Percentiles rank a stretch among this genome's conserved stretches.
Evolutionary conservation across 2,888 invertebrate species (phyloP).

Genomic region (Parascotia fuliginaria): DNA sequence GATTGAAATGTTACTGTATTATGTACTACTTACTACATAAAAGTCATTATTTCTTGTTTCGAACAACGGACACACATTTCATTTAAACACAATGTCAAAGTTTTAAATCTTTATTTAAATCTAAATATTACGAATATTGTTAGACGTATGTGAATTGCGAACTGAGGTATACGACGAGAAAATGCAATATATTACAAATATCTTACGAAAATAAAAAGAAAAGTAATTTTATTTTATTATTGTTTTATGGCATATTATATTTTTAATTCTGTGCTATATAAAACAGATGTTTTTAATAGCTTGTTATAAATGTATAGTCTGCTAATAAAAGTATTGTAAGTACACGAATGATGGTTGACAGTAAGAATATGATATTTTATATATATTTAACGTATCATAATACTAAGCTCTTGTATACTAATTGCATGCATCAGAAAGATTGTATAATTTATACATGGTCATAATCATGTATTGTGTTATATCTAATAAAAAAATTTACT

Average conservation of each 20-base stretch:
- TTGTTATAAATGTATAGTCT: too few relatives aligned
- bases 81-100: background rate
- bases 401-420: slow-evolving; percentile 48
- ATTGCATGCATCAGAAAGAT: slow-evolving; percentile 22
- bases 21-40: slow-evolving; percentile 8
- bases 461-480: slow-evolving; percentile 44
- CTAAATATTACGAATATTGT: background rate
- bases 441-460: slow-evolving; percentile 42
- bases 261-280: too few relatives aligned
- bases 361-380: slow-evolving; percentile 3
- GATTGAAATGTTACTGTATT: too few relatives aligned
- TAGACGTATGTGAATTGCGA: background rate
- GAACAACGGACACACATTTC: background rate
- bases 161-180: too few relatives aligned
- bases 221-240: too few relatives aligned
- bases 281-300: too few relatives aligned
- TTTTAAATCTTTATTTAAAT: background rate
- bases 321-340: too few relatives aligned
- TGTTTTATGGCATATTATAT: background rate
- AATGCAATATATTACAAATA: background rate
- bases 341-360: too few relatives aligned
- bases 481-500: slow-evolving; percentile 25
- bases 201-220: background rate
- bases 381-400: slow-evolving; percentile 15
- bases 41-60: background rate